Base-by-base conservation (phyloP, 23 tunicate species). In the Ciona savignyi region DNA sequence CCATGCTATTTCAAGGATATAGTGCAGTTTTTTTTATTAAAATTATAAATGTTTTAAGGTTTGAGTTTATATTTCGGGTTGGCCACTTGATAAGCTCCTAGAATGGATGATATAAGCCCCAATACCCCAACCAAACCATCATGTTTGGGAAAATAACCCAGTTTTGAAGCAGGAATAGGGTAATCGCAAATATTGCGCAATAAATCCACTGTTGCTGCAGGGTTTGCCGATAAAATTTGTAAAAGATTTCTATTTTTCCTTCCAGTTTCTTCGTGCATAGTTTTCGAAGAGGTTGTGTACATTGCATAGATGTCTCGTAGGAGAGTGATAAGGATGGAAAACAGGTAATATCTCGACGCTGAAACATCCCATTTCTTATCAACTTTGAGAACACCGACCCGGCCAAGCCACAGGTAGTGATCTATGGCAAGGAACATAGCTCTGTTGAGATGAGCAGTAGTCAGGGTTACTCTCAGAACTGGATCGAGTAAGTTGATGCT, bases 361-460 rank as follows among this genome's bases (percentile, higher is more conserved):
- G 74, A 65, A 2, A 29, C 60, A 11, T 70, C 81, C 97, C 97
- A 90, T 28, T 63, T 30, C 51, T 90, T 90, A 64, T 90, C 79
- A n/a, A 79, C 78, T 4, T 63, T 70, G 22, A 73, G 34, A 20
- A 90, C 15, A 3, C 97, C 97, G 60, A 84, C 71, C 56, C 72
- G 70, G 25, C 97, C 97, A 70, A 83, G 27, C 97, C 97, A 90
- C 30, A 90, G 23, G 56, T 90, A 90, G 48, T 90, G 89, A 56
- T 90, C 97, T 70, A 90, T 34, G 0, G 78, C 51, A 4, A 90
- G 67, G 34, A 63, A 84, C 15, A 49, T 15, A 0, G 82, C 78
- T 1, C 83, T 68, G 74, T 90, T 90, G 2, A 82, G 25, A 74
- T 90, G 81, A 25, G 80, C 67, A 2, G 68, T 73, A 32, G 97